A percentile compares a stretch with the other conserved stretches of the same genome.
phyloP scores from a whole-genome alignment of 2,888 invertebrate species.

The Isotomurus palustris region DNA sequence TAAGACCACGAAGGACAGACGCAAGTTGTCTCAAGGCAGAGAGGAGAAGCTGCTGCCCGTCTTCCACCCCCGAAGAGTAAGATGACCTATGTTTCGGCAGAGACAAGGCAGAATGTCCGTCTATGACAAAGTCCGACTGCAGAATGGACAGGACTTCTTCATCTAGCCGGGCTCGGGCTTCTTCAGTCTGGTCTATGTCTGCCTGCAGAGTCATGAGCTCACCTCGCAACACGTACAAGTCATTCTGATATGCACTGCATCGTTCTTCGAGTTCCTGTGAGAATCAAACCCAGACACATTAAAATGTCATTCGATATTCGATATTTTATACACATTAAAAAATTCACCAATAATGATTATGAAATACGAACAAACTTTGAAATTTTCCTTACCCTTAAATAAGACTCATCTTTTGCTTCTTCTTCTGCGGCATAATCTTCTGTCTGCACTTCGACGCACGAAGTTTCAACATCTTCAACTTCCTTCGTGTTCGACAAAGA shows the following conservation, averaged over 20 bases:
- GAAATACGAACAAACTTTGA: too few species aligned
- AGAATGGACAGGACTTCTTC: conserved; percentile 40
- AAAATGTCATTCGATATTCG: not conserved
- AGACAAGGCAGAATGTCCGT: conserved; percentile 37
- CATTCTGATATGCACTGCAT: conserved; percentile 43
- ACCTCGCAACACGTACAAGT: conserved; percentile 39
- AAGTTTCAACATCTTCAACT: not conserved
- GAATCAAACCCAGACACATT: conserved; percentile 7
- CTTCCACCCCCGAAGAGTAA: conserved; percentile 23
- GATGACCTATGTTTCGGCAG: conserved; percentile 18
- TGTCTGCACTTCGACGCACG: not conserved
- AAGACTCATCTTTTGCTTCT: conserved; percentile 28
- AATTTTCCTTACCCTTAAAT: conserved; percentile 27
- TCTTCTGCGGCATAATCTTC: not conserved
- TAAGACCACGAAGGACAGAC: conserved; percentile 40
- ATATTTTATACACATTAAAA: not conserved
- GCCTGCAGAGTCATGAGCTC: conserved; percentile 44
- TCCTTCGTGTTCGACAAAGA: not conserved
- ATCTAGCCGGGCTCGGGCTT: conserved; percentile 36
- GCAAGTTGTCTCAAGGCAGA: conserved; percentile 38
- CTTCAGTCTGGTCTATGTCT: conserved; percentile 36
- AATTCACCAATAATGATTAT: too few species aligned
- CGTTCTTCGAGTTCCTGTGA: conserved; percentile 43
- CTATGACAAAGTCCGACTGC: conserved; percentile 40
- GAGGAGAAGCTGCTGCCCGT: conserved; percentile 34